Evolutionary conservation across 2,888 invertebrate genomes (phyloP), one percentile per base, ranked within the genome.

Genomic region (Charanyca ferruginea): DNA sequence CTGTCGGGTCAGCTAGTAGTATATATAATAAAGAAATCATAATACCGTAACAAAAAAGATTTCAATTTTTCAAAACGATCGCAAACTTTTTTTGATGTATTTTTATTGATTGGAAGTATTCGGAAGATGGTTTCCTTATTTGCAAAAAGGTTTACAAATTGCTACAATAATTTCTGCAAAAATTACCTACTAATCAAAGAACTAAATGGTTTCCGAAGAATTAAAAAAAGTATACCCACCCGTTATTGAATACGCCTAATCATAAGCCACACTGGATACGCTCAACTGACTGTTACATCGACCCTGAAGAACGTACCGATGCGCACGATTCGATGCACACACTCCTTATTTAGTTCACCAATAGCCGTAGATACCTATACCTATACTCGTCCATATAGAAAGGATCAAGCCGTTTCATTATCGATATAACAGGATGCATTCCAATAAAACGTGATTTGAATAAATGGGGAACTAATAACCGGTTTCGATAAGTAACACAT

Each of bases 321-420:
- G 78, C 76, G 76, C 78, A 68, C 73, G 73, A 73, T 82, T 78
- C 82, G 84, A 85, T 87, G 86, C 83, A 83, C 81, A 80, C 83
- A 77, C 85, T 75, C 91, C 90, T 83, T 92, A 88, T 91, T 86
- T 87, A 88, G 91, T 84, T 73, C 79, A 84, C 83, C 73, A 79
- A 79, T 84, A 85, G 83, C 83, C 72, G 86, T 85, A 42, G 38
- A 16, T 13, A n/a, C 32, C 11, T 42, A n/a, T n/a, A n/a, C n/a
- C n/a, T n/a, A n/a, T n/a, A 84, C 69, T 69, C 77, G 69, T 62
- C 32, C 45, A 57, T 76, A 81, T 85, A 86, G 86, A 87, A 89
- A 89, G 87, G 87, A 85, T 85, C 77, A 76, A 64, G 57, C 49
- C 18, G 76, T 64, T 78, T 65, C 71, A 80, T 78, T 83, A 83